Conservation (phyloP, 1,140 invertebrate species). For the Zaprionus ornatus region DNA sequence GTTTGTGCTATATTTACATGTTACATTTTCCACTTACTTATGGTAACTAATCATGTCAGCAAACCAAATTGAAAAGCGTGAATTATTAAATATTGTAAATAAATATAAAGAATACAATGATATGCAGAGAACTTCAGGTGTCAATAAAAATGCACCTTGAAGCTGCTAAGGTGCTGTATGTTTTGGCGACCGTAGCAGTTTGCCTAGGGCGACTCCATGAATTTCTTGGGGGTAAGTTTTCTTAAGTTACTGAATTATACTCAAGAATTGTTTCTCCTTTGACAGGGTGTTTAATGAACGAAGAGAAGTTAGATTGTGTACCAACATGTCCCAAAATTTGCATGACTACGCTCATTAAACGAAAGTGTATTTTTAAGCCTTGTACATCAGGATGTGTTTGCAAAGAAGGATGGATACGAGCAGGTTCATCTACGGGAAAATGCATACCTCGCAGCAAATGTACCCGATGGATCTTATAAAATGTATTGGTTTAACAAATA, state of each 20-base stretch:
- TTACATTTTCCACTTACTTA: background rate
- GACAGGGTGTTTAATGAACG: constrained; percentile 20
- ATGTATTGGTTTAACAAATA: background rate
- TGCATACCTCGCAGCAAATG: constrained; percentile 36
- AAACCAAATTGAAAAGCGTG: background rate
- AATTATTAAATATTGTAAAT: background rate
- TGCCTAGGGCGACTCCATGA: background rate
- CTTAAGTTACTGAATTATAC: background rate
- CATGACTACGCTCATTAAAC: background rate
- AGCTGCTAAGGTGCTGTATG: background rate
- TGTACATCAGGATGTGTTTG: constrained; percentile 52
- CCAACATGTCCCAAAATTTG: constrained; percentile 47
- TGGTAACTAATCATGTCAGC: background rate
- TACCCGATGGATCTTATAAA: constrained; percentile 32
- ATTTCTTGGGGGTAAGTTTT: constrained; percentile 14
- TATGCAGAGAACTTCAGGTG: background rate
- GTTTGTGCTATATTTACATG: background rate
- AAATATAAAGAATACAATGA: background rate
- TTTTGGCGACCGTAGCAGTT: background rate
- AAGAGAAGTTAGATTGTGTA: constrained; percentile 34
- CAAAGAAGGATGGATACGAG: constrained; percentile 27
- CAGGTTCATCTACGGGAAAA: background rate
- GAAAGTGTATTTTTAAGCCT: constrained; percentile 7
- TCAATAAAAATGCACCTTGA: background rate
- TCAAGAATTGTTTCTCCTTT: background rate